A percentile compares a stretch with the other conserved stretches of the same genome.
phyloP scores from a whole-genome alignment of 2,888 invertebrate genomes.

The Dolichomitus sp. region DNA sequence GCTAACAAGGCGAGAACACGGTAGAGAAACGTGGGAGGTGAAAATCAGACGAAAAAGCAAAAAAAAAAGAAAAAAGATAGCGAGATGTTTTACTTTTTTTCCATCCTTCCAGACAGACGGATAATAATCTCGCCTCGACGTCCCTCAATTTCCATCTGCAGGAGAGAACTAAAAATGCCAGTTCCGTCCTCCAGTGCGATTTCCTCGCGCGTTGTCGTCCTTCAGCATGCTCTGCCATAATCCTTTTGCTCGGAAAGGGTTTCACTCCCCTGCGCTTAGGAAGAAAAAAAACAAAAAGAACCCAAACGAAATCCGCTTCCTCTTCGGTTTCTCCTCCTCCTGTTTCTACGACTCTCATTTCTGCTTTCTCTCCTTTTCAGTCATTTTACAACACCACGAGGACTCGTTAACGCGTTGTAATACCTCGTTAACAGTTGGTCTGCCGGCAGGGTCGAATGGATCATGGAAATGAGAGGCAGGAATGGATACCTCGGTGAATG shows the following conservation, averaged over 20 bases:
- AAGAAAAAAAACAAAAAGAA: conserved; percentile 22
- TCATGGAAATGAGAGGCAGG: conserved; percentile 16
- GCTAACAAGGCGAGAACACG: conserved; percentile 9
- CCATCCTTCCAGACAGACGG: conserved; percentile 4
- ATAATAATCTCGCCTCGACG: conserved; percentile 53
- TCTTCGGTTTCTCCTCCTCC: conserved; percentile 7
- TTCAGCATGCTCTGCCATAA: neutral
- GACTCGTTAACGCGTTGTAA: conserved; percentile 50
- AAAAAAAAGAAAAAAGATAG: neutral
- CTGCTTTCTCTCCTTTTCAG: conserved; percentile 5
- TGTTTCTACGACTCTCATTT: conserved; percentile 11
- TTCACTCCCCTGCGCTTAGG: neutral
- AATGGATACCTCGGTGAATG: conserved; percentile 39
- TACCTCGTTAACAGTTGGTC: conserved; percentile 52
- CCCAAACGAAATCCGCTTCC: conserved; percentile 41
- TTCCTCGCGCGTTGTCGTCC: conserved; percentile 2
- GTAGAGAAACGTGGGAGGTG: neutral
- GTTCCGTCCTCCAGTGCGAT: neutral
- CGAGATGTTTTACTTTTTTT: conserved; percentile 19
- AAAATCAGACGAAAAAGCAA: conserved; percentile 6
- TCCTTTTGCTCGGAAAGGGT: conserved; percentile 5
- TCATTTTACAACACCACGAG: conserved; percentile 39
- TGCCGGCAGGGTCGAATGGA: conserved; percentile 18
- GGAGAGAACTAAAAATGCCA: conserved; percentile 4
- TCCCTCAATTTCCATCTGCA: conserved; percentile 40